Conservation (phyloP, 2,113 vertebrate species). For the Puma concolor region DNA sequence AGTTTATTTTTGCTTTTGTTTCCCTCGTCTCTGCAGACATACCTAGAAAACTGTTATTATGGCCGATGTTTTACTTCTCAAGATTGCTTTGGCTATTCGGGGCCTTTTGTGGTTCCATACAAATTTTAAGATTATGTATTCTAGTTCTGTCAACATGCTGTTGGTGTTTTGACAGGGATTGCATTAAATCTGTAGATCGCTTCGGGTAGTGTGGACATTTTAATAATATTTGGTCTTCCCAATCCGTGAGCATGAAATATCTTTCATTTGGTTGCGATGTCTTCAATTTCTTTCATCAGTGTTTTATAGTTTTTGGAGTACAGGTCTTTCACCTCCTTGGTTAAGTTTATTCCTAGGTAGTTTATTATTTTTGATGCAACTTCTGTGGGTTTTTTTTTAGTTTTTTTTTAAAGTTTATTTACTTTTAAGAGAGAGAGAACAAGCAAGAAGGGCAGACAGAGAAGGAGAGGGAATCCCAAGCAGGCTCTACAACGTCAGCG, state of each 20-base stretch:
- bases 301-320: neutral
- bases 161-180: neutral
- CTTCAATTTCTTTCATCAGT: neutral
- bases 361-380: neutral
- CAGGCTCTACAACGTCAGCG: neutral
- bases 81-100: neutral
- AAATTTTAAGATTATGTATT: neutral
- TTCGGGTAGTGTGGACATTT: neutral
- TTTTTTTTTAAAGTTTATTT: neutral
- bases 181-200: neutral
- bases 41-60: neutral
- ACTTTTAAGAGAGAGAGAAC: neutral
- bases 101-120: neutral
- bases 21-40: neutral
- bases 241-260: neutral
- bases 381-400: too few species aligned
- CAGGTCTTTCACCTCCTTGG: neutral
- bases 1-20: neutral
- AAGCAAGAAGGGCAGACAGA: neutral
- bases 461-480: too few species aligned
- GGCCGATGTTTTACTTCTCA: neutral
- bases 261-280: neutral
- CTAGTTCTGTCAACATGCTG: neutral
- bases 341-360: neutral
- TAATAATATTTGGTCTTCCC: neutral